Evolutionary conservation across 2,797 vertebrate species (phyloP), one percentile per base, ranked within the genome.

Genomic region (Distichodus sexfasciatus): DNA sequence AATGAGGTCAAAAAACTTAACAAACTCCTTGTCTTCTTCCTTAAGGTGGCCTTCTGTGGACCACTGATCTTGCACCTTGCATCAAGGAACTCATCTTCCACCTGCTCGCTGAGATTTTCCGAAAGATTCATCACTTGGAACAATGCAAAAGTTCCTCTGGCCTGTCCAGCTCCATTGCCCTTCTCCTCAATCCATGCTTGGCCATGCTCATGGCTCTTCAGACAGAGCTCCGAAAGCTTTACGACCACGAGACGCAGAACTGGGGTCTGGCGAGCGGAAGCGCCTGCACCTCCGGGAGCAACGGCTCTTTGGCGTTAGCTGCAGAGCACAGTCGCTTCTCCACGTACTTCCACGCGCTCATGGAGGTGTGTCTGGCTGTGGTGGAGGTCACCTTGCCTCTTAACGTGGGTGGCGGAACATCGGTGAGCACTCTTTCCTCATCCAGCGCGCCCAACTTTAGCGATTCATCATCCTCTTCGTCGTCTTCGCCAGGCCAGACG

Each of bases 171-270:
- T 98, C 96, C 47, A 96, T 99, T 0, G 94, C 95, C 57, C 90
- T 99, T 33, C 93, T 98, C 76, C 90, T 98, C 1, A 99, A 97
- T 79, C 97, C 97, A 70, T 98, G 97, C 43, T 91, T 99, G 29
- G 96, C 96, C 1, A 93, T 98, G 80, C 93, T 99, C 15, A 96
- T 98, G 95, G 95, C 95, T 26, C 85, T 99, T 77, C 97, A 99
- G 87, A 95, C 95, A 0, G 96, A 99, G 72, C 91, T 99, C 0
- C 91, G 96, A 58, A 99, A 97, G 83, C 87, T 99, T 5, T 99
- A 98, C 0, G 97, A 99, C 14, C 89, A 94, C 19, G 97, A 99
- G 82, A 97, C 96, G 4, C 96, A 98, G 79, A 93, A 92, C 80
- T 99, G 96, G 96, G 88, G 84, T 2, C 79, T 58, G 2, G 23